These are phyloP conservation scores for Eidolon dupreanum DNA, from an alignment of 2,797 vertebrate species.

Conservation along the genomic window DNA sequence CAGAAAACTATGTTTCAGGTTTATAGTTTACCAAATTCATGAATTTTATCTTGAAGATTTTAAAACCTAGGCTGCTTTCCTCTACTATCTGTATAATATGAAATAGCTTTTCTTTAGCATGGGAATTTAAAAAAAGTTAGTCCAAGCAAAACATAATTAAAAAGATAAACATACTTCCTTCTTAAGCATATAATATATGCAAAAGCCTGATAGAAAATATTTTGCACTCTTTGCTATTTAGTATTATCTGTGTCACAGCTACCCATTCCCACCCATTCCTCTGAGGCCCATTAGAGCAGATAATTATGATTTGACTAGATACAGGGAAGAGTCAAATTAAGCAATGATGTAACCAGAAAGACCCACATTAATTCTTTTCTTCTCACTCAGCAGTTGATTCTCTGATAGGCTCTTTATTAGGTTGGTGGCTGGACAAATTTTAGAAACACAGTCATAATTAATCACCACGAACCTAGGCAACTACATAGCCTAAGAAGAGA, in stretches of 20 bases:
- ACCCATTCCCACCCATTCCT: conserved; percentile 18
- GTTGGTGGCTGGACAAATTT: conserved; percentile 3
- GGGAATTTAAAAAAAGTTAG: background rate
- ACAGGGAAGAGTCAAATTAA: conserved; percentile 36
- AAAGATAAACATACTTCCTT: conserved; percentile 54
- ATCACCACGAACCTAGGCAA: background rate
- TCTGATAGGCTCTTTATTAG: conserved; percentile 40
- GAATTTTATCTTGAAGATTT: background rate
- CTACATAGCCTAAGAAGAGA: background rate
- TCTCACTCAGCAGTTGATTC: conserved; percentile 45
- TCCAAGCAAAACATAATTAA: conserved; percentile 53
- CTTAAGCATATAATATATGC: background rate
- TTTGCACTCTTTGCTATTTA: background rate
- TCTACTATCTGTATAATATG: background rate
- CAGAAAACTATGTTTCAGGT: background rate
- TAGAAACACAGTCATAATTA: background rate
- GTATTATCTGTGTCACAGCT: background rate
- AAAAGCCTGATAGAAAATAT: conserved; percentile 8
- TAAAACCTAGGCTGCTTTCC: background rate
- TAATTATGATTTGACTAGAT: background rate
- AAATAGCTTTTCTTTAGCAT: background rate
- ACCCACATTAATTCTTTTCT: background rate
- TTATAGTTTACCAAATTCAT: background rate
- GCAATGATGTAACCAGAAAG: conserved; percentile 16
- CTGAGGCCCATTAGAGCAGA: conserved; percentile 53